phyloP scores from a whole-genome alignment of 64 coral and sea anemone species.

The Montipora sp. region DNA sequence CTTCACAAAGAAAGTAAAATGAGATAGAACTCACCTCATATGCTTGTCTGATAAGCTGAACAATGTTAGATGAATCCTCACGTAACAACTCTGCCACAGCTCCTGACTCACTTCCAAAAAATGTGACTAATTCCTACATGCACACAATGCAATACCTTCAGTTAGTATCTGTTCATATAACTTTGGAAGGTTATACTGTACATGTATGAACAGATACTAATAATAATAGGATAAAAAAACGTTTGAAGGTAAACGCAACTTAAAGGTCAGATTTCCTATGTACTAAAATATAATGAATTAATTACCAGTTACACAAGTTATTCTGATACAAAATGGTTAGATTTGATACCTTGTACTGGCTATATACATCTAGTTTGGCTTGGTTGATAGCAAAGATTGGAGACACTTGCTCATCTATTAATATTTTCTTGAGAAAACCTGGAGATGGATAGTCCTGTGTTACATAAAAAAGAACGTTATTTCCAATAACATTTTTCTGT shows the following conservation, averaged over 20 bases:
- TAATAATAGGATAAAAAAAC: too few species aligned
- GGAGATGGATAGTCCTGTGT: constrained; percentile 85
- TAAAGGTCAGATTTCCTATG: too few species aligned
- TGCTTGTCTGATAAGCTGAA: constrained; percentile 71
- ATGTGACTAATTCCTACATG: constrained; percentile 65
- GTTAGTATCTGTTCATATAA: too few species aligned
- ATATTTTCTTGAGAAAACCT: constrained; percentile 65
- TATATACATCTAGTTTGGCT: constrained; percentile 8
- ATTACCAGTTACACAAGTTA: neutral
- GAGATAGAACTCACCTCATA: constrained; percentile 67
- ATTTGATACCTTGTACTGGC: constrained; percentile 10
- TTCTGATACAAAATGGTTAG: neutral
- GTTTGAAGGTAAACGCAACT: too few species aligned
- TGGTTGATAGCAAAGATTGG: constrained; percentile 89
- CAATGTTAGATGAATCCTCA: constrained; percentile 82
- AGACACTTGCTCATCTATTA: constrained; percentile 77
- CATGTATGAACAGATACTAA: too few species aligned
- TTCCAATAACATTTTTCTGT: too few species aligned
- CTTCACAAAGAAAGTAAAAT: neutral
- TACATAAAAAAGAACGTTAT: too few species aligned
- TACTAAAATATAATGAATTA: neutral
- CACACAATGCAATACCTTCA: neutral
- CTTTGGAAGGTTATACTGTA: too few species aligned
- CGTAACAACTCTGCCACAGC: constrained; percentile 68
- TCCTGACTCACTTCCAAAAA: constrained; percentile 78